These are phyloP conservation scores for Pachypsylla venusta DNA, from an alignment of 1,140 invertebrate genomes.

Conservation along the genomic window DNA sequence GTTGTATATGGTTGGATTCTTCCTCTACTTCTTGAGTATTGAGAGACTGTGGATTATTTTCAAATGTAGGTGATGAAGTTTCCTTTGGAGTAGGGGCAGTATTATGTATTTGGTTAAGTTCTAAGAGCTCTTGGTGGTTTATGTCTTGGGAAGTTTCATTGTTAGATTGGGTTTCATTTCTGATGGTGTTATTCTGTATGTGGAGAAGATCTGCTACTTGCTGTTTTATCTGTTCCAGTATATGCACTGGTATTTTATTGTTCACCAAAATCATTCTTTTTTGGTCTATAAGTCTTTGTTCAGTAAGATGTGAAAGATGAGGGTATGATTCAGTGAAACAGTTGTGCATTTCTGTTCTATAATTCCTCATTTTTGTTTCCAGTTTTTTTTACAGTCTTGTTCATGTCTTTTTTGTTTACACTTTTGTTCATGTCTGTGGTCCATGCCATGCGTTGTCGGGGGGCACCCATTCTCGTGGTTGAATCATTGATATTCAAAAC, in stretches of 20 bases:
- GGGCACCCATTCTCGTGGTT: neutral
- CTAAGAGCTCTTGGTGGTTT: too few relatives aligned
- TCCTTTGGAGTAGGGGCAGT: too few relatives aligned
- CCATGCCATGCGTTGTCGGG: neutral
- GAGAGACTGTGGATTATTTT: too few relatives aligned
- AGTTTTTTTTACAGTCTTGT: neutral
- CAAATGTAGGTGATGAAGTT: too few relatives aligned
- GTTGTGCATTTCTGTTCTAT: neutral
- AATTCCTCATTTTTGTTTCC: too few relatives aligned
- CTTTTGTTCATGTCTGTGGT: neutral
- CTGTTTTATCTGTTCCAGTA: neutral
- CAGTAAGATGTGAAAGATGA: neutral
- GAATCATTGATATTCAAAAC: neutral
- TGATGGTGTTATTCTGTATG: too few relatives aligned
- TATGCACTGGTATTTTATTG: neutral
- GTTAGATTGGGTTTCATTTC: too few relatives aligned
- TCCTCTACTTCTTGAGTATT: too few relatives aligned
- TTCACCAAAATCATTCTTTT: neutral
- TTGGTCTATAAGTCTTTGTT: constrained; percentile 6
- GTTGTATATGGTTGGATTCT: too few relatives aligned
- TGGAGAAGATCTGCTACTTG: too few relatives aligned
- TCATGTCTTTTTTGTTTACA: neutral
- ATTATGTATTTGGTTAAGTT: too few relatives aligned
- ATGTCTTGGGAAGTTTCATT: too few relatives aligned
- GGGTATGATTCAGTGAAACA: neutral